Conservation (phyloP, 2,113 vertebrate genomes). For the Ibidorhyncha struthersii region DNA sequence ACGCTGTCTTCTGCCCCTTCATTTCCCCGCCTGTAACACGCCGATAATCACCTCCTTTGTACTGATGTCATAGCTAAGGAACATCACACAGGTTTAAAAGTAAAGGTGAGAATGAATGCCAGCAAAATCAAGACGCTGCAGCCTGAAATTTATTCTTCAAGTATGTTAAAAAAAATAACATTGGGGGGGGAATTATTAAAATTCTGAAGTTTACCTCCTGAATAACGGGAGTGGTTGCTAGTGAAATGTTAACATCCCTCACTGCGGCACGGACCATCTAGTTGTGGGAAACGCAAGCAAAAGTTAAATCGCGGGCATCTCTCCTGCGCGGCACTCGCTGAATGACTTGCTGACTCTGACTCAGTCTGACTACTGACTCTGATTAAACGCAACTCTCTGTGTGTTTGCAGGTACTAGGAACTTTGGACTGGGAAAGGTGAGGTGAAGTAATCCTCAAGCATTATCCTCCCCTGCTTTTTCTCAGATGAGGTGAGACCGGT, state of each 20-base stretch:
- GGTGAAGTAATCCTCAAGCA: background rate
- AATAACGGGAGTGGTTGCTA: background rate
- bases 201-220: background rate
- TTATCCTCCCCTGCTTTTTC: conserved; percentile 14
- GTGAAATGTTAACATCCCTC: background rate
- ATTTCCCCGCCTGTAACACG: background rate
- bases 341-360: background rate
- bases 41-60: background rate
- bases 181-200: background rate
- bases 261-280: rapidly evolving
- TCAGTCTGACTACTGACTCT: background rate
- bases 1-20: background rate
- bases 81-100: rapidly evolving
- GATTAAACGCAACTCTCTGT: background rate
- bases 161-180: background rate
- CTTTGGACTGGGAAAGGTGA: background rate
- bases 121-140: background rate
- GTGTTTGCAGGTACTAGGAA: conserved; percentile 31
- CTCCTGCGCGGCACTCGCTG: background rate
- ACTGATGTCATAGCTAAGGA: background rate
- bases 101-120: background rate
- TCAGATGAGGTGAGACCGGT: conserved; percentile 49
- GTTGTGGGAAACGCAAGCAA: background rate
- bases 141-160: background rate
- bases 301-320: background rate